Evolutionary conservation across 2,888 invertebrate genomes (phyloP), one percentile per base, ranked within the genome.

Genomic region (Agonum fuliginosum): DNA sequence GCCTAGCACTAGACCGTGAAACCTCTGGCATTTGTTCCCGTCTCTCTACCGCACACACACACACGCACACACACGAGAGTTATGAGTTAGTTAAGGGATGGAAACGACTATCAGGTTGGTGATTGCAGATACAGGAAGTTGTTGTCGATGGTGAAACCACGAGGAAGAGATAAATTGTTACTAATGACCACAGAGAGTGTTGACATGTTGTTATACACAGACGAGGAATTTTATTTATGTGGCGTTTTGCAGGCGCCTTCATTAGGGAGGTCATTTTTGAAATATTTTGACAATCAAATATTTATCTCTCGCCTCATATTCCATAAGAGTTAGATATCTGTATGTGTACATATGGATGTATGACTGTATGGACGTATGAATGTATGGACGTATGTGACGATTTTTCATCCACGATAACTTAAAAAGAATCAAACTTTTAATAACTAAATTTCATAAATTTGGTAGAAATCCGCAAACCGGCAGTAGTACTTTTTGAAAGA

Each of bases 121-220:
- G 46, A 37, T n/a, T n/a, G n/a, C n/a, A n/a, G n/a, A 30, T 17
- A 46, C 46, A 46, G 46, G 46, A 46, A 46, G 46, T 46, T 1
- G 17, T 46, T 3, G 17, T n/a, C 8, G 8, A 8, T 8, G 37
- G n/a, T n/a, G n/a, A n/a, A 46, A 46, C 8, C 3, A 17, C 6
- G 46, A 17, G 46, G 46, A 46, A 46, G 17, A 0, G 5, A 46
- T 46, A 46, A 46, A 46, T 46, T 46, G 14, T 17, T 14, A 1
- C 17, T 46, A 46, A 46, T 46, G 46, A 17, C 12, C 1, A 10
- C 14, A n/a, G 14, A 17, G 1, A 4, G 14, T 46, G 17, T 46
- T 46, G 17, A 46, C 46, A 46, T 6, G 14, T 12, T 17, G 17
- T 12, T 46, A 17, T 46, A 17, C 30, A 3, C 8, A 8, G 3